Conservation (phyloP, 2,797 vertebrate species). For the Hypotaenidia okinawae region DNA sequence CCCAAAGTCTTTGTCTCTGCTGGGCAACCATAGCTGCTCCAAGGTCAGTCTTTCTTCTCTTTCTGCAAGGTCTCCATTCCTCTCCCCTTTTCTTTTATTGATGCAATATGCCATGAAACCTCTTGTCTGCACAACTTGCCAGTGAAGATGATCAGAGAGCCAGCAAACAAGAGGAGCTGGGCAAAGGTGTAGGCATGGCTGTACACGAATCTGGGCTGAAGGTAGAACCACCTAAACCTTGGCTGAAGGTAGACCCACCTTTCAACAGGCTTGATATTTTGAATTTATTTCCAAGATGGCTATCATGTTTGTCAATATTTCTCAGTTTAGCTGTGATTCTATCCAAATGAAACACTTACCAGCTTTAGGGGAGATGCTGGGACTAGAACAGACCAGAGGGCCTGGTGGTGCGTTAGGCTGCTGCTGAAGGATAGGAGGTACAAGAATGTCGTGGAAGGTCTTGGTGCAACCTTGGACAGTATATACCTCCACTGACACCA, state of each 20-base stretch:
- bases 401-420: not conserved
- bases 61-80: not conserved
- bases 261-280: not conserved
- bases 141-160: rapidly evolving
- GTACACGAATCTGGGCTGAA: not conserved
- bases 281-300: not conserved
- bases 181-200: not conserved
- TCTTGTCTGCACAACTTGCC: not conserved
- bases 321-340: not conserved
- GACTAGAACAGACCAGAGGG: not conserved
- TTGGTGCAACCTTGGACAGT: rapidly evolving
- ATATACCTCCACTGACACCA: not conserved
- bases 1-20: not conserved
- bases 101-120: not conserved
- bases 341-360: not conserved
- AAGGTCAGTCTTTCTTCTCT: not conserved
- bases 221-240: not conserved
- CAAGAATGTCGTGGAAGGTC: not conserved
- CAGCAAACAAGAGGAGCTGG: rapidly evolving
- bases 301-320: not conserved
- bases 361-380: not conserved
- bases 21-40: not conserved
- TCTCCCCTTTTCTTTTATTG: not conserved
- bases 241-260: not conserved
- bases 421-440: not conserved